A percentile compares a stretch with the other conserved stretches of the same genome.
These are phyloP conservation scores for Platanista minor DNA, from an alignment of 2,113 vertebrate species.

Conservation along the genomic window DNA sequence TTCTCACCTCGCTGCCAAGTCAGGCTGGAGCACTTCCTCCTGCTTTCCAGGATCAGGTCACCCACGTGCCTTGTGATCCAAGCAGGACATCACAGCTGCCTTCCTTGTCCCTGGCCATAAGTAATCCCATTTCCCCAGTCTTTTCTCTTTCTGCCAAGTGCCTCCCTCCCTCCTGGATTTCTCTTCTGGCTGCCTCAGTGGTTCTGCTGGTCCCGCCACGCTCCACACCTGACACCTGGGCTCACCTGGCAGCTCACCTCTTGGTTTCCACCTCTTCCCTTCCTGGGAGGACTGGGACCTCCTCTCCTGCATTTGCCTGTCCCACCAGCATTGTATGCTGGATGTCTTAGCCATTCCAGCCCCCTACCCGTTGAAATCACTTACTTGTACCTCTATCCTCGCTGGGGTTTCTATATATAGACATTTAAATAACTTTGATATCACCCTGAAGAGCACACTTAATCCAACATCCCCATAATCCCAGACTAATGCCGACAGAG, in stretches of 20 bases:
- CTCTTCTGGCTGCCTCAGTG: background rate
- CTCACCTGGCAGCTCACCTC: background rate
- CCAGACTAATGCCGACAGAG: background rate
- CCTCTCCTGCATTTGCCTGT: background rate
- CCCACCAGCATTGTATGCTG: background rate
- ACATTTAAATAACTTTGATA: too few relatives aligned
- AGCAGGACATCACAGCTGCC: background rate
- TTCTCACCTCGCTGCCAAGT: background rate
- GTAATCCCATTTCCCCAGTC: background rate
- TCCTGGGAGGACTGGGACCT: background rate
- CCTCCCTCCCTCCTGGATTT: background rate
- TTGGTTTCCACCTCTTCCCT: too few relatives aligned
- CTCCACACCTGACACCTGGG: background rate
- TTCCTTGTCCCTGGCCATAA: background rate
- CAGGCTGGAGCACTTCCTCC: background rate
- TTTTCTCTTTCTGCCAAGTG: background rate
- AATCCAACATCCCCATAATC: background rate
- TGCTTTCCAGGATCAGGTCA: background rate
- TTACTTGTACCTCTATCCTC: background rate
- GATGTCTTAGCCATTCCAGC: too few relatives aligned
- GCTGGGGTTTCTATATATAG: background rate
- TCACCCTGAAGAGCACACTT: background rate
- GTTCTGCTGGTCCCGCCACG: fast-evolving
- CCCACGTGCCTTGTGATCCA: background rate
- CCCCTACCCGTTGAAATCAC: background rate